Evolutionary conservation across 64 coral and sea anemone species (phyloP).

Genomic region (Montipora sp.): DNA sequence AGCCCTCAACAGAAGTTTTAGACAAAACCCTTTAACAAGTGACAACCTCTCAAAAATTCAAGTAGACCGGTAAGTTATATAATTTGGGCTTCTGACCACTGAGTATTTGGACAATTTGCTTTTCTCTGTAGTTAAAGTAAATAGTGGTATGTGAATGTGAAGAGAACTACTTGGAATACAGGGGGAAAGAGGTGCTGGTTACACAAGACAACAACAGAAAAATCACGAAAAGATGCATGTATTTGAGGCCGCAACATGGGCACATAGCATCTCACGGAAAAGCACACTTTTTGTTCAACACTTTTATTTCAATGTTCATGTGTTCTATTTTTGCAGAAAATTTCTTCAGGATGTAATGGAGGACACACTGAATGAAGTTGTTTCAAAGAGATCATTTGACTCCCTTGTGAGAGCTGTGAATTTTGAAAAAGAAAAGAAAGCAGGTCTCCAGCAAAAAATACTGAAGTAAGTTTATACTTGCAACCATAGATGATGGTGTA

Average conservation of each 20-base stretch:
- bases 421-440: slow-evolving; percentile 93
- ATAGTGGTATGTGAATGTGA: too few species aligned
- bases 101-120: neutral
- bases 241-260: too few species aligned
- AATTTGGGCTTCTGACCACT: neutral
- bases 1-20: slow-evolving; percentile 94
- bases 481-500: too few species aligned
- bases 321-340: slow-evolving; percentile 66
- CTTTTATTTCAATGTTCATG: neutral
- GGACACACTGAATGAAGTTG: slow-evolving; percentile 86
- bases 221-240: too few species aligned
- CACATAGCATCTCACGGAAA: too few species aligned
- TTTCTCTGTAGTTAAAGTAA: neutral
- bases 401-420: slow-evolving; percentile 80
- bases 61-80: slow-evolving; percentile 78
- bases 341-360: slow-evolving; percentile 97
- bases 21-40: slow-evolving; percentile 92
- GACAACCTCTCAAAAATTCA: slow-evolving; percentile 98
- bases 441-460: slow-evolving; percentile 93
- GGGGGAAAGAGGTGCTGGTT: neutral
- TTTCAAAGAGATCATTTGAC: slow-evolving; percentile 74
- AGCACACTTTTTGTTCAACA: too few species aligned
- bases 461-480: slow-evolving; percentile 74
- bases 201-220: neutral
- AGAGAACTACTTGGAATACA: too few species aligned